Percentiles rank a stretch among this genome's conserved stretches.
These are phyloP conservation scores for Lepus timidus DNA, from an alignment of 2,113 vertebrate genomes.

Conservation along the genomic window DNA sequence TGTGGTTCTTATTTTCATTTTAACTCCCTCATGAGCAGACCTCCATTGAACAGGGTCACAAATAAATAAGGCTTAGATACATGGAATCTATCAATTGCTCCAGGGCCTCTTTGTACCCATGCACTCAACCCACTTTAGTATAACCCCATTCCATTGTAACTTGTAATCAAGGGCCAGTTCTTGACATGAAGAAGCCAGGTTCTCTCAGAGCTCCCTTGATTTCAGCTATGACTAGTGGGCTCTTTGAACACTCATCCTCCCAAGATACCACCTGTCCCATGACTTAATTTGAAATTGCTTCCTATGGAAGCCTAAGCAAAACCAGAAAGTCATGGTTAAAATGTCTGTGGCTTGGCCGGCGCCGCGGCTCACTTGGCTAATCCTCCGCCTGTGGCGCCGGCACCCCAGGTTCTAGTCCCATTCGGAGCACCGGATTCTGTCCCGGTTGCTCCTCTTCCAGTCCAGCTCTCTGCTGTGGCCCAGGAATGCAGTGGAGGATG, in stretches of 20 bases:
- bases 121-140: not conserved
- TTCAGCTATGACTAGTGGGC: slow-evolving; percentile 5
- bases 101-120: not conserved
- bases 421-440: no score
- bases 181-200: not conserved
- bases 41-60: not conserved
- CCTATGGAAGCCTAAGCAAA: not conserved
- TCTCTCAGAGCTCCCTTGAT: slow-evolving; percentile 7
- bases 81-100: not conserved
- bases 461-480: no score
- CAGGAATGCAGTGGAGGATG: no score
- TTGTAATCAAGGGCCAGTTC: not conserved
- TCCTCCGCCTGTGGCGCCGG: no score
- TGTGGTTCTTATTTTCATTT: slow-evolving; percentile 10
- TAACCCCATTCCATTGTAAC: not conserved
- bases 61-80: not conserved
- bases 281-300: slow-evolving; percentile 23
- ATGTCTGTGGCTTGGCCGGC: not conserved
- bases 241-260: not conserved
- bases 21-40: slow-evolving; percentile 27
- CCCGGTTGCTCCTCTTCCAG: no score
- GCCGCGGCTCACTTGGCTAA: no score
- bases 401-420: no score
- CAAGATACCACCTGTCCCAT: not conserved
- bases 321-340: not conserved